Conservation (phyloP, 2,888 invertebrate species). For the Ennomos erosarius region DNA sequence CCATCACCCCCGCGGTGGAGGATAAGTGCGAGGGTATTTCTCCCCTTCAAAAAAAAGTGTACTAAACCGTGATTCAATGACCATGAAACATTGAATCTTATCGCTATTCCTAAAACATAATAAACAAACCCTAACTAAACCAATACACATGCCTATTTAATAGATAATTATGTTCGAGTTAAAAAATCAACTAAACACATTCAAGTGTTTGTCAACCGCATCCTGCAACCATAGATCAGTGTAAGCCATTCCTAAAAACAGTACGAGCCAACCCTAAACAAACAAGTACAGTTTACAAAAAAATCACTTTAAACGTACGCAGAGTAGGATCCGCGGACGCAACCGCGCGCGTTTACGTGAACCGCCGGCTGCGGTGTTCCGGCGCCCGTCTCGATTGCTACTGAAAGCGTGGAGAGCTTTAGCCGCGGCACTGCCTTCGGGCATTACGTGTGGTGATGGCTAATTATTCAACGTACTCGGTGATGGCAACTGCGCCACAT, state of each 20-base stretch:
- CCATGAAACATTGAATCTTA: too few species aligned
- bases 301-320: slow-evolving; percentile 18
- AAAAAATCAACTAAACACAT: too few species aligned
- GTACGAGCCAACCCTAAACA: background rate
- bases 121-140: background rate
- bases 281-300: slow-evolving; percentile 7
- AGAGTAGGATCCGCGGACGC: slow-evolving; percentile 36
- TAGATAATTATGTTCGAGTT: too few species aligned
- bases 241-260: slow-evolving; percentile 2
- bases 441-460: slow-evolving; percentile 38
- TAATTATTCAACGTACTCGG: background rate
- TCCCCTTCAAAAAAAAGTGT: too few species aligned
- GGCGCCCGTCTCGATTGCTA: slow-evolving; percentile 46
- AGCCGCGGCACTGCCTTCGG: slow-evolving; percentile 35
- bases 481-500: background rate
- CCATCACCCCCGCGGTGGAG: too few species aligned
- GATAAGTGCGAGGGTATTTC: too few species aligned
- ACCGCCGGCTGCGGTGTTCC: slow-evolving; percentile 35
- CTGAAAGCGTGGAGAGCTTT: slow-evolving; percentile 49
- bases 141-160: background rate
- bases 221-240: slow-evolving; percentile 1
- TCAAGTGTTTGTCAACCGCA: background rate
- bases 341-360: slow-evolving; percentile 41
- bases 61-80: too few species aligned
- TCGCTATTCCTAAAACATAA: too few species aligned